Evolutionary conservation across 2,113 vertebrate genomes (phyloP).

Genomic region (Microcebus lehilahytsara): DNA sequence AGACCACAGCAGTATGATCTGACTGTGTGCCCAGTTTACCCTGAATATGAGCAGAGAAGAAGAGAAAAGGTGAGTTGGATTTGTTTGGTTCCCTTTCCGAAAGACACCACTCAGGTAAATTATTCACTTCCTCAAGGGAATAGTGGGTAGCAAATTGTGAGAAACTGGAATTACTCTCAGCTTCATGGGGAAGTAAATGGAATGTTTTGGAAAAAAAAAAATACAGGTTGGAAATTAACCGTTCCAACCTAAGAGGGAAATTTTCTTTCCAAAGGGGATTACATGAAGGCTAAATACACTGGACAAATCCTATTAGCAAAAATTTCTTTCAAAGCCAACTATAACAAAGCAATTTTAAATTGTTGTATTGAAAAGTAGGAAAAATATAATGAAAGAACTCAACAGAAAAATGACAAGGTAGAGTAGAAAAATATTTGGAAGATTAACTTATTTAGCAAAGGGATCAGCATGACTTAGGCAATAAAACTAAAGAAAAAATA

Average conservation of each 20-base stretch:
- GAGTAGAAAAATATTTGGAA: background rate
- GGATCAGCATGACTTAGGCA: background rate
- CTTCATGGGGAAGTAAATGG: constrained; percentile 12
- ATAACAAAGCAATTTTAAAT: constrained; percentile 14
- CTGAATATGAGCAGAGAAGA: rapidly evolving
- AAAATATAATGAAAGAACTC: background rate
- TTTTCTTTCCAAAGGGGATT: background rate
- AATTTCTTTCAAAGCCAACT: constrained; percentile 9
- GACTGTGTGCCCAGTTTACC: background rate
- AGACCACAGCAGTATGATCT: background rate
- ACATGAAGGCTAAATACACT: background rate
- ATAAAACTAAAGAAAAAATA: background rate
- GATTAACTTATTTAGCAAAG: background rate
- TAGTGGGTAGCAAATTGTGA: background rate
- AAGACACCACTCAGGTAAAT: background rate
- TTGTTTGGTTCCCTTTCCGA: background rate
- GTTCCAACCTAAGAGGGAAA: background rate
- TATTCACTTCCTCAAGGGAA: background rate
- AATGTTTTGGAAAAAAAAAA: constrained; percentile 7
- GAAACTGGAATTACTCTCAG: background rate
- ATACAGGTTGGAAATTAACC: background rate
- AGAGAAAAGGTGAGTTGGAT: background rate
- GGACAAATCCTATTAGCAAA: background rate
- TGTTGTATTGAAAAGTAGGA: background rate
- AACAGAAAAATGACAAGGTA: background rate